Base-by-base conservation (phyloP, 2,797 vertebrate genomes). In the Mormyrops attenuatus region DNA sequence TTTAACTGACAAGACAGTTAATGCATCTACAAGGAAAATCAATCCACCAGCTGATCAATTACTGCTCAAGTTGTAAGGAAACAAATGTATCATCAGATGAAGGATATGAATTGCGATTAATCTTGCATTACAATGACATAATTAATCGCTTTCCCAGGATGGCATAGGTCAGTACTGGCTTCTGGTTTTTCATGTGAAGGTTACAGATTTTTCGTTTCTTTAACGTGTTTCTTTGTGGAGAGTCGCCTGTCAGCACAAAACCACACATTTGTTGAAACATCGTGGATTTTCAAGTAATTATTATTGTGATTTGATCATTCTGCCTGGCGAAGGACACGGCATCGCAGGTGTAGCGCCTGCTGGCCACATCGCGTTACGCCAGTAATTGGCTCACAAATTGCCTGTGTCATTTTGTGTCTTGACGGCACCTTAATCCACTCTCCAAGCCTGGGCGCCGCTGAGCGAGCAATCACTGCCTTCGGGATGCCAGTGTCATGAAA, bases 371-470 rank as follows among this genome's bases (percentile, higher is more conserved):
- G 55, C 82, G 90, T 90, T 85, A 89, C 5, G 3, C 20, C 90
- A 89, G 91, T 88, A 90, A 91, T 84, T 89, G 90, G 73, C 88
- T 91, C 84, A 90, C 73, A 89, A 90, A 91, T 90, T 80, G 84
- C 88, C 87, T 44, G 86, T 90, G 91, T 90, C 89, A 91, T 22
- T 87, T 90, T 69, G 88, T 0, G 30, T 80, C 89, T 85, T 55
- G 50, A 47, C 60, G 41, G 57, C 50, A 60, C 86, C 66, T 77
- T 66, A 44, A 77, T 89, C 85, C 41, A 60, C 88, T 82, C 66
- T 55, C 30, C 80, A 85, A 49, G 88, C 88, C 63, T 5, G 7
- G 44, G 44, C 87, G 89, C 77, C 53, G 87, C 87, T 60, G 82
- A 89, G 88, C 63, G 87, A 88, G 4, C 15, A 22, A 86, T 84